phyloP scores from a whole-genome alignment of 2,888 invertebrate genomes.

The Selenia dentaria region DNA sequence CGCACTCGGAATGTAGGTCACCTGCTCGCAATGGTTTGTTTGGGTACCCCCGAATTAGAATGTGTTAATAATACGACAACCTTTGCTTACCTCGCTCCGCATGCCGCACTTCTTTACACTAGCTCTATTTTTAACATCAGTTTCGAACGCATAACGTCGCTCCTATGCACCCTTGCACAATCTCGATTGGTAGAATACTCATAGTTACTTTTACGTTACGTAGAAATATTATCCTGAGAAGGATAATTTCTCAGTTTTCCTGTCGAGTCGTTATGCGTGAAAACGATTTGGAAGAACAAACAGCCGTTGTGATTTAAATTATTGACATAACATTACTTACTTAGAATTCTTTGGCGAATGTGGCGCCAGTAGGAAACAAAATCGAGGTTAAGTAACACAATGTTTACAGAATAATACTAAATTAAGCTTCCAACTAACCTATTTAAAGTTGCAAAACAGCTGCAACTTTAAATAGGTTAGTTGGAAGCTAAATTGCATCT shows the following conservation, averaged over 20 bases:
- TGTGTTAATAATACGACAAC: slow-evolving; percentile 78
- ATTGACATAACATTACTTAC: neutral
- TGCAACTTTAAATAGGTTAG: no score
- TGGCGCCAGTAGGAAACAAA: neutral
- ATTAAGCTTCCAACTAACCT: no score
- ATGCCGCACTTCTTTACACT: slow-evolving; percentile 42
- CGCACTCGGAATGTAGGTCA: slow-evolving; percentile 75
- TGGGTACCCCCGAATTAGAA: slow-evolving; percentile 80
- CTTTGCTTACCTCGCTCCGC: slow-evolving; percentile 63
- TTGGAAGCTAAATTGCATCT: no score
- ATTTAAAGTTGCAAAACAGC: no score
- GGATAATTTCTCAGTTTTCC: slow-evolving; percentile 27
- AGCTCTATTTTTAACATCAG: slow-evolving; percentile 57
- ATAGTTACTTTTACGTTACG: no score
- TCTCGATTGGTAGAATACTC: slow-evolving; percentile 2
- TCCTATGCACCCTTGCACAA: slow-evolving; percentile 40
- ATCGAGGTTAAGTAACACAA: neutral
- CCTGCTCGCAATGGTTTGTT: slow-evolving; percentile 80
- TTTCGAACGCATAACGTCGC: slow-evolving; percentile 50
- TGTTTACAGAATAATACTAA: no score
- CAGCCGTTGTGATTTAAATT: slow-evolving; percentile 1
- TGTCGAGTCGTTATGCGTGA: slow-evolving; percentile 21
- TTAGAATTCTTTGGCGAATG: neutral
- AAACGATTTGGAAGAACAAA: slow-evolving; percentile 16
- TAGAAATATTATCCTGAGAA: slow-evolving; percentile 1